These are phyloP conservation scores for Boloria euphrosyne DNA, from an alignment of 2,888 invertebrate species.

Conservation along the genomic window DNA sequence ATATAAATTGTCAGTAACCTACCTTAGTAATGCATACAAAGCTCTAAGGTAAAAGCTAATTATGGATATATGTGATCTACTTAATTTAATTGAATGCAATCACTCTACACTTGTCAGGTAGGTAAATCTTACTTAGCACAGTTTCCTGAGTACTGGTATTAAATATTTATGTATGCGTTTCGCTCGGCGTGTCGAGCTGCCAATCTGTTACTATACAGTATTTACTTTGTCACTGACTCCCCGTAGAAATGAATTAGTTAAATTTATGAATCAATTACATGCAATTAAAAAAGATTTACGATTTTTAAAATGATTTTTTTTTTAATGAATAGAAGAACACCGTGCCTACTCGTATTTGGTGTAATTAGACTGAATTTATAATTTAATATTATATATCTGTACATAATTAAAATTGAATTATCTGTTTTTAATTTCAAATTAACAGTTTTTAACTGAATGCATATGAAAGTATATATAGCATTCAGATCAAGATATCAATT, in stretches of 20 bases:
- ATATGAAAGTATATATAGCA: too few relatives aligned
- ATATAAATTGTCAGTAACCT: background rate
- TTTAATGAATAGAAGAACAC: too few relatives aligned
- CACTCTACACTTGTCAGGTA: constrained; percentile 16
- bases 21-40: constrained; percentile 3
- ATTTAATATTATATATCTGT: too few relatives aligned
- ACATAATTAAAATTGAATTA: too few relatives aligned
- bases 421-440: too few relatives aligned
- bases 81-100: constrained; percentile 21
- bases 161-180: constrained; percentile 17
- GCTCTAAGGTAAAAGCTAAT: constrained; percentile 7
- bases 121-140: constrained; percentile 16
- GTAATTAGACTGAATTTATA: too few relatives aligned
- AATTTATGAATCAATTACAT: too few relatives aligned
- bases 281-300: too few relatives aligned
- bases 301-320: too few relatives aligned
- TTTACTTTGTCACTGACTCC: constrained; percentile 2
- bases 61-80: constrained; percentile 16
- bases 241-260: background rate
- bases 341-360: too few relatives aligned
- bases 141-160: constrained; percentile 11
- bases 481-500: too few relatives aligned
- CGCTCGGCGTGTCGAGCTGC: constrained; percentile 4
- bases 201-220: constrained; percentile 2
- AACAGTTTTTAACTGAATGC: too few relatives aligned